A percentile compares a stretch with the other conserved stretches of the same genome.
Evolutionary conservation across 2,113 vertebrate species (phyloP).

Genomic region (Stictonetta naevosa): DNA sequence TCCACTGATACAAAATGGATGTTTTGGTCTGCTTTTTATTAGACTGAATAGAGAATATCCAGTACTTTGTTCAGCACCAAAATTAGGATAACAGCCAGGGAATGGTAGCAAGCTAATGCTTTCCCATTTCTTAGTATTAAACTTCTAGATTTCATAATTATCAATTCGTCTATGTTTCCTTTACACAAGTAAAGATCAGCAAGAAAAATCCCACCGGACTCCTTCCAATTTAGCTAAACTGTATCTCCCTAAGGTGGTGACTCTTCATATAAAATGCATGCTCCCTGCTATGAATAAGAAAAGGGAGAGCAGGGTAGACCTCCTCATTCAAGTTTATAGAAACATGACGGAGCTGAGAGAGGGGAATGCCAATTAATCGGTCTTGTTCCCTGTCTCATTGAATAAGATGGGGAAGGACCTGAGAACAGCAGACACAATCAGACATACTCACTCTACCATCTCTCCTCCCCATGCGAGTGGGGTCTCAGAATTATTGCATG

Average conservation of each 20-base stretch:
- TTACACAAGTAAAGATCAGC: not conserved
- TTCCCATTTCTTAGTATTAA: not conserved
- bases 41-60: not conserved
- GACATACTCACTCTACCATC: rapidly evolving
- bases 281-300: not conserved
- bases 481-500: rapidly evolving
- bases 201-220: not conserved
- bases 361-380: not conserved
- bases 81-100: slow-evolving; percentile 19
- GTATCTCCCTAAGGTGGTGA: rapidly evolving
- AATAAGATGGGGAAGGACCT: not conserved
- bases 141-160: not conserved
- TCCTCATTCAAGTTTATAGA: not conserved
- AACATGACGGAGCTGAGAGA: not conserved
- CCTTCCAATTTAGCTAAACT: not conserved
- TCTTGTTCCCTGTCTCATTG: rapidly evolving
- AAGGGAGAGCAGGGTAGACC: not conserved
- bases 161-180: not conserved
- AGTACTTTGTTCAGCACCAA: not conserved
- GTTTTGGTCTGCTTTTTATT: not conserved
- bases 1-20: not conserved
- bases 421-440: rapidly evolving
- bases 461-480: not conserved
- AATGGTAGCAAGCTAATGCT: not conserved
- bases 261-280: rapidly evolving